Percentiles rank a stretch among this genome's conserved stretches.
Evolutionary conservation across 2,113 vertebrate genomes (phyloP).

Genomic region (Corvus cornix): DNA sequence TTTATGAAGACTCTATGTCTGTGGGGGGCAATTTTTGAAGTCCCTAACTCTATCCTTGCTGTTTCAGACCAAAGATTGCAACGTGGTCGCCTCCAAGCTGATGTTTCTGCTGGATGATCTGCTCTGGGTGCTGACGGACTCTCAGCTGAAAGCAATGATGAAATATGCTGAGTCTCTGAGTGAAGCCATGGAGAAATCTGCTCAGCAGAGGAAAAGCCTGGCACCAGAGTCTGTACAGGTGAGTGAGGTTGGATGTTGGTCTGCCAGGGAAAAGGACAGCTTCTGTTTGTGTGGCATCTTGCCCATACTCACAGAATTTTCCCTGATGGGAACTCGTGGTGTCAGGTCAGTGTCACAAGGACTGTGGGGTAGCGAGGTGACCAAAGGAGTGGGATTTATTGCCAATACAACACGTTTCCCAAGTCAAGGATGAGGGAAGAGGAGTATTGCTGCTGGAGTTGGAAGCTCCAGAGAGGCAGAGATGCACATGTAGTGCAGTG

Average conservation of each 20-base stretch:
- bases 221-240: conserved; percentile 76
- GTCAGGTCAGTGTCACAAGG: accelerated
- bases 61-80: conserved; percentile 92
- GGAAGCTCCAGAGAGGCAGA: neutral
- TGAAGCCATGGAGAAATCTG: conserved; percentile 94
- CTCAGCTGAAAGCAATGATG: conserved; percentile 96
- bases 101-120: conserved; percentile 95
- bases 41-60: neutral
- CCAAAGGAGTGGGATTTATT: neutral
- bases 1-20: neutral
- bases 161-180: conserved; percentile 95
- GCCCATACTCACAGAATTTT: neutral
- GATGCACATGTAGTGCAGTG: accelerated
- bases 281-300: neutral
- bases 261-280: neutral
- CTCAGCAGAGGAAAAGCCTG: conserved; percentile 90
- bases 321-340: neutral
- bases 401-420: neutral
- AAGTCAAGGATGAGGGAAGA: neutral
- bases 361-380: neutral
- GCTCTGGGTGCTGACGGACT: conserved; percentile 97
- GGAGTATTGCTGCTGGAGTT: neutral
- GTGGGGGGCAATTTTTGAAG: neutral
- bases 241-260: neutral
- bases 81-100: conserved; percentile 94